A percentile compares a stretch with the other conserved stretches of the same genome.
These are phyloP conservation scores for Leucopternis melanops DNA, from an alignment of 2,113 vertebrate genomes.

Conservation along the genomic window DNA sequence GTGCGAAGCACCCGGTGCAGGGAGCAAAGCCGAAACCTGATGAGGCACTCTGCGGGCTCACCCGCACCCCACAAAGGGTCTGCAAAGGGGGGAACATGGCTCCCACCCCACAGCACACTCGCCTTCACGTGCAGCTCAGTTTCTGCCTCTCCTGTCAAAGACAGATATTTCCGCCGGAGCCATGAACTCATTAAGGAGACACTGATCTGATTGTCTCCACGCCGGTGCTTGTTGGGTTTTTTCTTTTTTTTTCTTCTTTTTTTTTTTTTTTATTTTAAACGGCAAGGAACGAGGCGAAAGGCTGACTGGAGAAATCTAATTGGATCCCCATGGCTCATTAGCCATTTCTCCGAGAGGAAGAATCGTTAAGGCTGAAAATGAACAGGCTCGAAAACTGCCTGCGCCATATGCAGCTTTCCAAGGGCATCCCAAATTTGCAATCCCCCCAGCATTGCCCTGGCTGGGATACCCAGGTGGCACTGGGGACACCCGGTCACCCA, in stretches of 20 bases:
- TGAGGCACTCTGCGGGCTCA: neutral
- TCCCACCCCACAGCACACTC: neutral
- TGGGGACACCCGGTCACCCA: neutral
- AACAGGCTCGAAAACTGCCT: rapidly evolving
- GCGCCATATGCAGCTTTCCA: rapidly evolving
- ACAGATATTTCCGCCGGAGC: neutral
- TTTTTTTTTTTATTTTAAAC: neutral
- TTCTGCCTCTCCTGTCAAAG: neutral
- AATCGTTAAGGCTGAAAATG: neutral
- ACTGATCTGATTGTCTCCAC: neutral
- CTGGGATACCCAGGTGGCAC: neutral
- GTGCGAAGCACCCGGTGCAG: rapidly evolving
- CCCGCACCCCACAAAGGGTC: neutral
- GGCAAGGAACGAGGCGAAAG: neutral
- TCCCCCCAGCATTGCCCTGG: rapidly evolving
- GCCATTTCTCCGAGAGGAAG: neutral
- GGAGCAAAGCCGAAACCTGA: rapidly evolving
- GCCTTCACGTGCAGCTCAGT: rapidly evolving
- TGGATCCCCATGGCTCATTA: slow-evolving; percentile 2
- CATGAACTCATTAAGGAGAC: neutral
- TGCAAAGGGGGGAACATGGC: neutral
- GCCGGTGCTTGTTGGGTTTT: rapidly evolving
- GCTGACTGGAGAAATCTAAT: neutral
- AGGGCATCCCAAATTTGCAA: neutral
- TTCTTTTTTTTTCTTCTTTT: too few relatives aligned